Evolutionary conservation across 1,140 invertebrate genomes (phyloP), one percentile per base, ranked within the genome.

Genomic region (Micrasema longulum): DNA sequence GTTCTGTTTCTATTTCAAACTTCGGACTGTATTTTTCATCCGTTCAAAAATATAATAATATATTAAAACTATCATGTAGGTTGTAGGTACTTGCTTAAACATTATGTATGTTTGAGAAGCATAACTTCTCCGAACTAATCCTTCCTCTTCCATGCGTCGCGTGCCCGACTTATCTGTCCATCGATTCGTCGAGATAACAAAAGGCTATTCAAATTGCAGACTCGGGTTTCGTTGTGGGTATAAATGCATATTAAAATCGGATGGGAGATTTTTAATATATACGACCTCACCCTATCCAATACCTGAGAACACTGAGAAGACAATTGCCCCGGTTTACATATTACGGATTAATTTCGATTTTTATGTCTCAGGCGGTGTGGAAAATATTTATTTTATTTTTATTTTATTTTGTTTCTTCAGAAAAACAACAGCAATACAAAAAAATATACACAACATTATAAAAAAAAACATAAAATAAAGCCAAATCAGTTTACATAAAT

Each of bases 151-250:
- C 36, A 14, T 23, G 11, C 18, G 55, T 18, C 55, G 55, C 55
- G 55, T 60, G 55, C 55, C 55, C 20, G 14, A 41, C 31, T 31
- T 11, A 38, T 12, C 55, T 11, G 55, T 7, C 36, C 35, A 60
- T 43, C 36, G 55, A 60, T 60, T 60, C 35, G 55, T 36, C 11
- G 7, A 60, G 55, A 60, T 60, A 60, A 60, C 55, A 60, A 60
- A 60, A 60, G 55, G 55, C 2, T 60, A 60, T 60, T 60, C 16
- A 60, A 60, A 60, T 60, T 60, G 36, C 55, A 43, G 22, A 31
- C 55, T 60, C 55, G 14, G 31, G 31, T 60, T 60, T 60, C 16
- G 55, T 41, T 60, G 35, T 20, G 26, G 55, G 50, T 16, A 38
- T 60, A 22, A 60, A 60, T 60, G 55, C 36, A 60, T 38, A 60